These are phyloP conservation scores for Dryadula phaetusa DNA, from an alignment of 2,888 invertebrate genomes.

Conservation along the genomic window DNA sequence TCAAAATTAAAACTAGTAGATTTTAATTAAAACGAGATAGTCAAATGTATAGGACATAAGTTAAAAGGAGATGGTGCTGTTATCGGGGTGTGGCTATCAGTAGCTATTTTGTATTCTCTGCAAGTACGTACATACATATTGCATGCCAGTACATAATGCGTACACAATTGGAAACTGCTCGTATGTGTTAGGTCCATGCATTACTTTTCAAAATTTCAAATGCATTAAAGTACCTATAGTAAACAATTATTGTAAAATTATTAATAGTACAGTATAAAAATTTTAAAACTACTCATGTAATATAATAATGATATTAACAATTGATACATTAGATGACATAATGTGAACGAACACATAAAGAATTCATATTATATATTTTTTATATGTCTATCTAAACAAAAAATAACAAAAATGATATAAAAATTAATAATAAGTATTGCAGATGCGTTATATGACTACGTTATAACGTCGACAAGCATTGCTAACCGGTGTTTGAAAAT, in stretches of 20 bases:
- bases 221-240: not conserved
- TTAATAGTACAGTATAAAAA: not conserved
- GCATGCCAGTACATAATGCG: conserved; percentile 61
- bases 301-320: not conserved
- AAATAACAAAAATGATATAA: not conserved
- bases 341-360: not conserved
- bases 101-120: conserved; percentile 70
- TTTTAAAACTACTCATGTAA: not conserved
- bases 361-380: not conserved
- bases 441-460: conserved; percentile 47
- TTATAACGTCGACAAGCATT: conserved; percentile 60
- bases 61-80: conserved; percentile 63
- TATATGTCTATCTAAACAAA: not conserved
- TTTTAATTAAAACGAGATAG: conserved; percentile 55
- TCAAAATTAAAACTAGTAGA: conserved; percentile 54
- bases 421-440: conserved; percentile 34
- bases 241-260: not conserved
- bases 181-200: conserved; percentile 53
- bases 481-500: conserved; percentile 61
- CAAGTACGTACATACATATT: conserved; percentile 63
- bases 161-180: conserved; percentile 45
- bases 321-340: not conserved
- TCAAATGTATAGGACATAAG: conserved; percentile 52
- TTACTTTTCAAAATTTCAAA: conserved; percentile 35
- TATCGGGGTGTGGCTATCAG: conserved; percentile 78